Base-by-base conservation (phyloP, 2,888 invertebrate genomes). In the Ligdia adustata region DNA sequence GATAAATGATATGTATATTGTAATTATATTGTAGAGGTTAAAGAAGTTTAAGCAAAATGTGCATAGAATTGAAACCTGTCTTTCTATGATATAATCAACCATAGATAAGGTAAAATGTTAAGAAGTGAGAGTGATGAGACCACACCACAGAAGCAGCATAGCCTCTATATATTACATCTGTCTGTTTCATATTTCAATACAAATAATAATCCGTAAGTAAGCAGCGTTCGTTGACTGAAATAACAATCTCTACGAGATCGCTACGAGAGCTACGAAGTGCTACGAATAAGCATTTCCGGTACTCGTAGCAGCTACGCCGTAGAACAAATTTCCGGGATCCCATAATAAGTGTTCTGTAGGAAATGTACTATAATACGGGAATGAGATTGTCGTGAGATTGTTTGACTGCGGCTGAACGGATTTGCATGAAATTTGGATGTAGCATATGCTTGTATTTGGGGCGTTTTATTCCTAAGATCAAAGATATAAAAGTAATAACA, bases 241-340 rank as follows among this genome's bases (percentile, higher is more conserved):
- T 40, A 46, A 40, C 46, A 46, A 39, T 27, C 28, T 37, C 37
- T 27, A 37, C 37, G 37, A 35, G 32, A 16, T 22, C 22, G 37
- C 37, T 37, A 37, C 37, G 22, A 18, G 18, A 22, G 4, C 22
- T 22, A 22, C 22, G 6, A 18, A 37, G 16, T 37, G 46, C 40
- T 46, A 40, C 39, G 28, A 40, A 46, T 40, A 46, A 46, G 46
- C 46, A 46, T 40, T 40, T 46, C 40, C 39, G 39, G 24, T 31
- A 34, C 40, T 32, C 44, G 44, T 44, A 44, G 33, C 45, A 28
- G 13, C 32, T 45, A 45, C 45, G 39, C 13, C 34, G 40, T 46
- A 35, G 40, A 40, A 13, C 46, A 34, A 45, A 46, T 46, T 40
- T 46, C 46, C 46, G 46, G 46, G 20, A 29, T 22, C n/a, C 7